These are phyloP conservation scores for Amiota communis DNA, from an alignment of 2,888 invertebrate genomes.

Conservation along the genomic window DNA sequence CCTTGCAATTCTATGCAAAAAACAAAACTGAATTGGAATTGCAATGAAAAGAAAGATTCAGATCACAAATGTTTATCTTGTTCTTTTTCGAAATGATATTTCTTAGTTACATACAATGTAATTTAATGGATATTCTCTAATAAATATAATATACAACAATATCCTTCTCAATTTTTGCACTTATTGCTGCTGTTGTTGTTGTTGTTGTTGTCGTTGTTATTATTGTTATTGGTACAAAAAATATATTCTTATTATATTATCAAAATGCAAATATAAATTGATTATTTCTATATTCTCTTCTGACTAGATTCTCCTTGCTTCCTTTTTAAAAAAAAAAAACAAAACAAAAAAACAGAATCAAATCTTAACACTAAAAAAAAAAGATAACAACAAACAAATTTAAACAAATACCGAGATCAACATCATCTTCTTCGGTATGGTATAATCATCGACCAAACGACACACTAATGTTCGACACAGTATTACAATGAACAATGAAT, in stretches of 20 bases:
- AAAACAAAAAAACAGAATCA: too few relatives aligned
- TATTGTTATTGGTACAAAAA: neutral
- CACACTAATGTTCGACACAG: neutral
- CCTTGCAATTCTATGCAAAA: neutral
- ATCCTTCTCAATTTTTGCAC: too few relatives aligned
- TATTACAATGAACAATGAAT: neutral
- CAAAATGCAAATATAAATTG: neutral
- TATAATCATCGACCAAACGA: conserved; percentile 15
- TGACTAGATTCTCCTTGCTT: neutral
- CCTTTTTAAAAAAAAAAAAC: too few relatives aligned
- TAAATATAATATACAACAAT: too few relatives aligned
- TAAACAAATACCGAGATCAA: neutral
- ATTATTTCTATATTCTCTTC: neutral
- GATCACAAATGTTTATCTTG: neutral
- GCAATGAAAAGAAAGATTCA: neutral
- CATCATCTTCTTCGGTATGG: neutral
- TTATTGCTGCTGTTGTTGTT: neutral
- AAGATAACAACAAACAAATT: conserved; percentile 11
- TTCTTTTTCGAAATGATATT: neutral
- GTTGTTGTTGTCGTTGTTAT: neutral
- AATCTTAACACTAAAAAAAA: too few relatives aligned
- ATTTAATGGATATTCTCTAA: too few relatives aligned
- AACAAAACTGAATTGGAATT: conserved; percentile 1
- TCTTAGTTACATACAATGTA: too few relatives aligned
- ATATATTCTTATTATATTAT: neutral